These are phyloP conservation scores for Deilephila porcellus DNA, from an alignment of 2,888 invertebrate species.

Conservation along the genomic window DNA sequence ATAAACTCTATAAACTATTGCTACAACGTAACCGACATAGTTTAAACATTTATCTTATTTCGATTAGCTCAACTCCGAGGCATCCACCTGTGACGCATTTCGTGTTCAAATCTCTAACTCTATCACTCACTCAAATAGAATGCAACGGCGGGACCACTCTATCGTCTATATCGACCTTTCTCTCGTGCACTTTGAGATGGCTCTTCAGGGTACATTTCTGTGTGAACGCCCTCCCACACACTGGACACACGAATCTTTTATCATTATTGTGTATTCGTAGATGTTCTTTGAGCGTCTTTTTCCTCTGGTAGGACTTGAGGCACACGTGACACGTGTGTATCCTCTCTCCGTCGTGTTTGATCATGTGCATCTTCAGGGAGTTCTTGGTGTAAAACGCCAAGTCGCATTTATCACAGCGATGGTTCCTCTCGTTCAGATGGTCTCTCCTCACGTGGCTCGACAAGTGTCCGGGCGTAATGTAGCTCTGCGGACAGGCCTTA, in stretches of 20 bases:
- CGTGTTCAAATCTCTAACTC: neutral
- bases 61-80: neutral
- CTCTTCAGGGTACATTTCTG: conserved; percentile 56
- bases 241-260: conserved; percentile 47
- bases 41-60: conserved; percentile 6
- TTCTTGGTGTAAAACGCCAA: conserved; percentile 82
- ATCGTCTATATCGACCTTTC: conserved; percentile 36
- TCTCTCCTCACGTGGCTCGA: conserved; percentile 77
- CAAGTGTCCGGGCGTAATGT: conserved; percentile 76
- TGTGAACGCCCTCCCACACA: conserved; percentile 55
- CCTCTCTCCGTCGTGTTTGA: conserved; percentile 81
- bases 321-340: conserved; percentile 76
- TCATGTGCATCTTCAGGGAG: conserved; percentile 84
- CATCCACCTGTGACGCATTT: neutral
- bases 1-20: neutral
- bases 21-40: neutral
- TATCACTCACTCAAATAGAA: conserved; percentile 16
- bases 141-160: conserved; percentile 30
- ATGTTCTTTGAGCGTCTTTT: conserved; percentile 52
- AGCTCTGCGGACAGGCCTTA: conserved; percentile 77
- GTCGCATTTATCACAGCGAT: conserved; percentile 81
- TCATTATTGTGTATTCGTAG: conserved; percentile 56
- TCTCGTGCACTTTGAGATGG: conserved; percentile 47
- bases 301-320: conserved; percentile 53
- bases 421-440: conserved; percentile 77